Evolutionary conservation across 2,797 vertebrate genomes (phyloP), one percentile per base, ranked within the genome.

Genomic region (Aphelocoma californica): DNA sequence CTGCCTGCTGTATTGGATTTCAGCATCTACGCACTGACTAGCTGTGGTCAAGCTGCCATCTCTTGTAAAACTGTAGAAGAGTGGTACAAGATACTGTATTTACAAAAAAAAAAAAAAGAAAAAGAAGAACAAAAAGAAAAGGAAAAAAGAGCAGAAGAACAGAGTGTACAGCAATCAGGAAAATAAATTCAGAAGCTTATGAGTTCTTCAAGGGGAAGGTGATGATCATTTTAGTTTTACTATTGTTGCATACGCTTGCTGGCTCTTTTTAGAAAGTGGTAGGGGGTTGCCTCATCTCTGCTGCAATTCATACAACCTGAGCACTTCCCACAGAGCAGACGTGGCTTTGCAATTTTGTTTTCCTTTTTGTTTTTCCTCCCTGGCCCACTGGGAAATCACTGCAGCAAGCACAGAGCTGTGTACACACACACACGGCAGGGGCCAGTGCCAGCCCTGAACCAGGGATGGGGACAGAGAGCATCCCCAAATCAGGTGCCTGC

Each of bases 181-280:
- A 40, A 81, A 81, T 42, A 64, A 77, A 74, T 73, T 74, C 58
- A 69, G 45, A 95, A 89, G 71, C 7, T 14, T n/a, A 72, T 53
- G 32, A 92, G 92, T 93, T 95, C 47, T 56, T 84, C 73, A 62
- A 89, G 82, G 54, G 64, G 51, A 66, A 92, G 31, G 51, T 67
- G 78, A 58, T 79, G 69, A 75, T 88, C 72, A 47, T 51, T 96
- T 94, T 56, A 57, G 70, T 71, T 92, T 83, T 50, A 85, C 84
- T 60, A 53, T n/a, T 32, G 12, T 58, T 58, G 80, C 45, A 57
- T 64, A 34, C 0, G 2, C 58, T 83, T 91, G n/a, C 80, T 65
- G 84, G 50, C 34, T 97, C 81, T 92, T 94, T 97, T 96, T 91
- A 84, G 83, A 60, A 96, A 95, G 53, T 87, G 26, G 84, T 72